Evolutionary conservation across 2,113 vertebrate species (phyloP), one percentile per base, ranked within the genome.

Genomic region (Calypte anna): DNA sequence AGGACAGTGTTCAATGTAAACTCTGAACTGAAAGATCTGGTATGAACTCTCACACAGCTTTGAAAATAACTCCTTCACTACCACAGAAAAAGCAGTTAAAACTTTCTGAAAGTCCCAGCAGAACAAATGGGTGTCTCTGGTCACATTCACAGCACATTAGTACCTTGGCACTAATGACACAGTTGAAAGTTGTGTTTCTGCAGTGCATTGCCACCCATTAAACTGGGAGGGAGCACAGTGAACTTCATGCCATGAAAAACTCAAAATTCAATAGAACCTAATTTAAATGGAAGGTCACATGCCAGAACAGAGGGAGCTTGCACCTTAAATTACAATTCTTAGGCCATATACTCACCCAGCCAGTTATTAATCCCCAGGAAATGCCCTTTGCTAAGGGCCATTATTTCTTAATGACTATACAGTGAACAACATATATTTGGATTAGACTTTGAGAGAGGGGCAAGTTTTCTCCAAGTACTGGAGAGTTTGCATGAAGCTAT

Each of bases 321-420:
- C 30, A 81, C 50, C 80, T 97, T 93, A 89, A 94, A 97, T 92
- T 95, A 90, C 96, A 96, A 95, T 86, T 89, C 80, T 93, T 48
- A 92, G 53, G 58, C 68, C 59, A 84, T 86, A 51, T 64, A 51
- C 79, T 93, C 70, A 93, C 59, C 62, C 81, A 90, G 24, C 11
- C 61, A 89, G 54, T 61, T 50, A 67, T 82, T 91, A 95, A 95
- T 94, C 36, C 48, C 57, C 77, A 59, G 57, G 50, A 96, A 95
- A 70, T 59, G 14, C 54, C 77, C 79, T 92, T 62, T 78, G 78
- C 75, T 63, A 79, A 93, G n/a, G 58, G 86, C 51, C 38, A 92
- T 85, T 91, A 94, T 78, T 93, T 95, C 79, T 92, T 95, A 82
- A 93, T 68, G 86, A 95, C 87, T 43, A 94, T 36, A 80, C 40